Evolutionary conservation across 2,888 invertebrate species (phyloP).

Genomic region (Dasypogon diadema): DNA sequence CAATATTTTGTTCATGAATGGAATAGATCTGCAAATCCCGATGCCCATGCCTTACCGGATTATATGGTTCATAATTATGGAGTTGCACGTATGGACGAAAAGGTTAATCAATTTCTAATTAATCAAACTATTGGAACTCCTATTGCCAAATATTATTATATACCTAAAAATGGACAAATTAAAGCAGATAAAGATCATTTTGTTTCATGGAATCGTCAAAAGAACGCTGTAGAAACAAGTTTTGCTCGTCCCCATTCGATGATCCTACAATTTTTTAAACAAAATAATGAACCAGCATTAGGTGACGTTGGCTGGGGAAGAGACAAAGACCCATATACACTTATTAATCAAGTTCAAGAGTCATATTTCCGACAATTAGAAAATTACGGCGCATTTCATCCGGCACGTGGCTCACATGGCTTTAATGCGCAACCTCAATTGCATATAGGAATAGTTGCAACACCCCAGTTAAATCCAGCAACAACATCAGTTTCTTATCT

Average conservation of each 20-base stretch:
- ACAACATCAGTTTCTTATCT: background rate
- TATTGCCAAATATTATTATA: background rate
- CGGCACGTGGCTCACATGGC: background rate
- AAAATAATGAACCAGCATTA: background rate
- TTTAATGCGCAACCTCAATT: slow-evolving; percentile 31
- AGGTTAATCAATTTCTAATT: slow-evolving; percentile 49
- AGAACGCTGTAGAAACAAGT: background rate
- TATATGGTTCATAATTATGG: slow-evolving; percentile 48
- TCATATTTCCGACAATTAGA: background rate
- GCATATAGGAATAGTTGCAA: slow-evolving; percentile 37
- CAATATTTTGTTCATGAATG: background rate
- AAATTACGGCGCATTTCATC: slow-evolving; percentile 28
- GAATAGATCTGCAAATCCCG: background rate
- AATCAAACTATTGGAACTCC: slow-evolving; percentile 20
- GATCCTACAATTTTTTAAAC: background rate
- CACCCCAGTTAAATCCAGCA: slow-evolving; percentile 33
- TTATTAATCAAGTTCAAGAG: background rate
- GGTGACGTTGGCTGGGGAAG: background rate
- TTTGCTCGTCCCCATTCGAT: background rate
- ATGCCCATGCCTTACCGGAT: slow-evolving; percentile 7
- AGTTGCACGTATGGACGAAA: slow-evolving; percentile 46
- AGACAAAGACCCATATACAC: background rate
- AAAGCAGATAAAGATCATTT: slow-evolving; percentile 39
- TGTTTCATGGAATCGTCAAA: background rate
- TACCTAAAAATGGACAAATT: slow-evolving; percentile 35